These are phyloP conservation scores for Tetragnatha versicolor DNA, from an alignment of 1,140 invertebrate species.

Conservation along the genomic window DNA sequence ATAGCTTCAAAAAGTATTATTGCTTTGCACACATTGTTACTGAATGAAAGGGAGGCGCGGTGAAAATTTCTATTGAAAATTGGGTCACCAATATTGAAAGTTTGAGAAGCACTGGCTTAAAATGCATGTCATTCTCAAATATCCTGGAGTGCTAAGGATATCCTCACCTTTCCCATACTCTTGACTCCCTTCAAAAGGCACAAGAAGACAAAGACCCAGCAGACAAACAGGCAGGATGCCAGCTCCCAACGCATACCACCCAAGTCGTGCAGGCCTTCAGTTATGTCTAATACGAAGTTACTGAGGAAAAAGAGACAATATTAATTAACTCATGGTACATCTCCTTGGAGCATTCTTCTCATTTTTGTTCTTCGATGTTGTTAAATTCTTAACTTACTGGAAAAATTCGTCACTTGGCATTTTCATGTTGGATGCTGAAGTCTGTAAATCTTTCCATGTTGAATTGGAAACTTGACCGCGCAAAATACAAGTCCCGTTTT, in stretches of 20 bases:
- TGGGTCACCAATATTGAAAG: too few relatives aligned
- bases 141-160: too few relatives aligned
- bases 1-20: too few relatives aligned
- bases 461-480: slow-evolving; percentile 69
- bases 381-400: slow-evolving; percentile 57
- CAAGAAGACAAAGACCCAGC: slow-evolving; percentile 94
- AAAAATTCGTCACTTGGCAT: slow-evolving; percentile 60
- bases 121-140: too few relatives aligned
- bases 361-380: too few relatives aligned
- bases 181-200: slow-evolving; percentile 99
- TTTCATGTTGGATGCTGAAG: slow-evolving; percentile 60
- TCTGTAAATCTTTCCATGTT: slow-evolving; percentile 64
- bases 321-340: too few relatives aligned
- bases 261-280: slow-evolving; percentile 80
- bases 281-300: slow-evolving; percentile 78
- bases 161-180: slow-evolving; percentile 90
- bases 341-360: too few relatives aligned
- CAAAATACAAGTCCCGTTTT: slow-evolving; percentile 61
- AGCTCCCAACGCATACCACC: slow-evolving; percentile 95
- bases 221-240: slow-evolving; percentile 87
- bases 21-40: too few relatives aligned
- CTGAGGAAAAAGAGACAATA: slow-evolving; percentile 60
- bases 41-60: too few relatives aligned
- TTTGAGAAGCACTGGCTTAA: too few relatives aligned
- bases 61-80: too few relatives aligned